Conservation (phyloP, 2,797 vertebrate species). For the Hoplostethus atlanticus region DNA sequence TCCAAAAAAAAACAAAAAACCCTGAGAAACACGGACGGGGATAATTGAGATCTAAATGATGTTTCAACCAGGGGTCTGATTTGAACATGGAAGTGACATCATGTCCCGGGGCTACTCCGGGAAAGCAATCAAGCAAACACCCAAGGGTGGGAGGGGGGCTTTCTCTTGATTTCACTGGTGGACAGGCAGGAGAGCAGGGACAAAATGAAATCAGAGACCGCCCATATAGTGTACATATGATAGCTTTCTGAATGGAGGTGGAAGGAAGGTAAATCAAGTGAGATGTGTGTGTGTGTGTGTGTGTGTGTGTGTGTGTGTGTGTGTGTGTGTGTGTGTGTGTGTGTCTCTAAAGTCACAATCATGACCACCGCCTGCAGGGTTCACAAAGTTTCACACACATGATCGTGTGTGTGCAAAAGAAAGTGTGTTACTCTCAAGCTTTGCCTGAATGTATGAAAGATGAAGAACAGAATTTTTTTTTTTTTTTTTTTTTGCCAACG, state of each 20-base stretch:
- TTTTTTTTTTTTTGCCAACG: slow-evolving; percentile 15
- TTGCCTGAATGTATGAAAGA: slow-evolving; percentile 20
- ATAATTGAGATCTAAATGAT: slow-evolving; percentile 71
- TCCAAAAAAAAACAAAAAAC: slow-evolving; percentile 15
- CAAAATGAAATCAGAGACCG: slow-evolving; percentile 22
- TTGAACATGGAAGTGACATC: slow-evolving; percentile 60
- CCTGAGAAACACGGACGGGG: slow-evolving; percentile 10
- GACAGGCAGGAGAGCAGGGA: slow-evolving; percentile 7
- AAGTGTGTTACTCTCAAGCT: slow-evolving; percentile 10
- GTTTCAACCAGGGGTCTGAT: slow-evolving; percentile 54
- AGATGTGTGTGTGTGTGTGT: neutral
- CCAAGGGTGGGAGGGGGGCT: neutral
- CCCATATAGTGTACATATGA: slow-evolving; percentile 5
- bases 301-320: neutral
- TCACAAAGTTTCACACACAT: too few species aligned
- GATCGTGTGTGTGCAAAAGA: slow-evolving; percentile 9
- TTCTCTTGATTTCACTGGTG: slow-evolving; percentile 33
- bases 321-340: too few species aligned
- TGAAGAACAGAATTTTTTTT: neutral
- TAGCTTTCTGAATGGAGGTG: neutral
- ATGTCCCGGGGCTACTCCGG: slow-evolving; percentile 34
- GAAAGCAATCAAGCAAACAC: slow-evolving; percentile 52
- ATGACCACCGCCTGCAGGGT: too few species aligned
- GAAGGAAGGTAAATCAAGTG: neutral
- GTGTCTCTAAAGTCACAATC: too few species aligned